A percentile compares a stretch with the other conserved stretches of the same genome.
phyloP scores from a whole-genome alignment of 2,888 invertebrate genomes.

The Trachelus stipa region DNA sequence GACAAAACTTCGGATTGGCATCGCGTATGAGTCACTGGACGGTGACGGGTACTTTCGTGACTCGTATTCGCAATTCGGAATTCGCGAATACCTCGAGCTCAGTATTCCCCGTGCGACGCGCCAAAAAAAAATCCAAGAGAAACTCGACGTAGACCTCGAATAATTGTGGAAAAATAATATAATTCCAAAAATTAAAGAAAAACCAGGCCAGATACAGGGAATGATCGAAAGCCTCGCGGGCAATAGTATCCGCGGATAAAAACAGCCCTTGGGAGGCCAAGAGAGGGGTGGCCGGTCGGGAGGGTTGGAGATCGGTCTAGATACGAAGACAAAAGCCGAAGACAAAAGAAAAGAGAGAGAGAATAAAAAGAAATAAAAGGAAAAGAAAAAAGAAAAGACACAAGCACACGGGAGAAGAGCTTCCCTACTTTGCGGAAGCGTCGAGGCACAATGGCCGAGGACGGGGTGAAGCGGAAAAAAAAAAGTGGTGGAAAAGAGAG shows the following conservation, averaged over 20 bases:
- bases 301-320: not conserved
- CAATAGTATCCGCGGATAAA: not conserved
- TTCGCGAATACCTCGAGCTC: not conserved
- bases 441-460: constrained; percentile 5
- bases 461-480: constrained; percentile 26
- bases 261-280: not conserved
- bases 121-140: not conserved
- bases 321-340: not conserved
- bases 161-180: not conserved
- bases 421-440: not conserved
- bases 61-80: not conserved
- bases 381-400: not conserved
- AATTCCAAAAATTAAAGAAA: not conserved
- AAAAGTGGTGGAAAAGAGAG: constrained; percentile 21
- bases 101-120: too few relatives aligned
- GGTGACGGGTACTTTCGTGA: constrained; percentile 1
- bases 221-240: not conserved
- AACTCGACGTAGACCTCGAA: too few relatives aligned
- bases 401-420: not conserved
- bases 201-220: not conserved
- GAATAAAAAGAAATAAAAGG: not conserved
- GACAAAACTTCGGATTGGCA: not conserved
- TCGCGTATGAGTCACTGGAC: not conserved
- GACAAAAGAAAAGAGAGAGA: not conserved
- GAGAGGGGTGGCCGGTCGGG: not conserved